Evolutionary conservation across 1,140 invertebrate genomes (phyloP).

Genomic region (Nephotettix cincticeps): DNA sequence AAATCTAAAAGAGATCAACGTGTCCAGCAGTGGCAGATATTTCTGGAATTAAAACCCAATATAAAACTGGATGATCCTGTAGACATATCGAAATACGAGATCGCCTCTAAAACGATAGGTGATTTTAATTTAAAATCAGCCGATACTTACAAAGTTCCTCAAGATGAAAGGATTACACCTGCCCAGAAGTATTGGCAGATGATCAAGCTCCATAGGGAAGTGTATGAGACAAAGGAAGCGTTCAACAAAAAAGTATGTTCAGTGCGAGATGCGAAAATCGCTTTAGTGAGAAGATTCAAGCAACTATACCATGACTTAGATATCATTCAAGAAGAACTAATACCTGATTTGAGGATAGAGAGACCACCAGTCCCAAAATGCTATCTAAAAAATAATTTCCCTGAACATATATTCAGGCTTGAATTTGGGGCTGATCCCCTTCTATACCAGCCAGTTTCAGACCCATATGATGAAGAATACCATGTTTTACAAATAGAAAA

Average conservation of each 20-base stretch:
- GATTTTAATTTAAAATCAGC: conserved; percentile 9
- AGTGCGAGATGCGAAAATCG: not conserved
- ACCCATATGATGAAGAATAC: not conserved
- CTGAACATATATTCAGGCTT: not conserved
- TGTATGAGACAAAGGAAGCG: not conserved
- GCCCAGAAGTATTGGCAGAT: conserved; percentile 19
- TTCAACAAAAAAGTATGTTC: not conserved
- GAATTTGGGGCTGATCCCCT: not conserved
- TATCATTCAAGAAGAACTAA: not conserved
- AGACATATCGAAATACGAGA: not conserved
- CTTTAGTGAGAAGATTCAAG: not conserved
- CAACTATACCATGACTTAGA: not conserved
- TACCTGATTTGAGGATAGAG: not conserved
- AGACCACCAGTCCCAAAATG: not conserved
- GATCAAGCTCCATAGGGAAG: not conserved
- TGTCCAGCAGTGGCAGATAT: not conserved
- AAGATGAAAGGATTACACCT: not conserved
- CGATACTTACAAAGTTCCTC: not conserved
- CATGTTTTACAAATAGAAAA: not conserved
- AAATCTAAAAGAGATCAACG: not conserved
- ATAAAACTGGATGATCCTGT: not conserved
- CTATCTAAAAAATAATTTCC: conserved; percentile 1
- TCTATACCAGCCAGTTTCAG: not conserved
- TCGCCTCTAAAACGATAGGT: not conserved
- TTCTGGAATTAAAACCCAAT: conserved; percentile 6